A percentile compares a stretch with the other conserved stretches of the same genome.
These are phyloP conservation scores for Drosophila paramelanica DNA, from an alignment of 2,888 invertebrate species.

Conservation along the genomic window DNA sequence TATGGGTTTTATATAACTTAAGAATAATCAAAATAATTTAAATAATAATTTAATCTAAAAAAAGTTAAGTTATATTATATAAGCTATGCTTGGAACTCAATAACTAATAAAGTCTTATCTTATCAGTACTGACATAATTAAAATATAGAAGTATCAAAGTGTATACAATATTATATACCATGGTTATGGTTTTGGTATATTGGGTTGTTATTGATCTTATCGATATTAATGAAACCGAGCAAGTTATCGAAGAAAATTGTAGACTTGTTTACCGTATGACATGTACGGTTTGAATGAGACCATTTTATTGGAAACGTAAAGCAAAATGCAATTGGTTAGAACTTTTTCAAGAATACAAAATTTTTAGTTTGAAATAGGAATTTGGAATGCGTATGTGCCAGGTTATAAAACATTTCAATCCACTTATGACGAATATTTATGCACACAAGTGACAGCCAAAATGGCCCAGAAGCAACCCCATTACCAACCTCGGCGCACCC, in stretches of 20 bases:
- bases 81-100: background rate
- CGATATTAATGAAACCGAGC: too few species aligned
- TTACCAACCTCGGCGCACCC: constrained; percentile 18
- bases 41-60: background rate
- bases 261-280: too few species aligned
- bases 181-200: too few species aligned
- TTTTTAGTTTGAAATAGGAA: background rate
- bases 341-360: background rate
- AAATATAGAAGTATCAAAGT: background rate
- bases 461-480: constrained; percentile 36
- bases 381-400: background rate
- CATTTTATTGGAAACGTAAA: background rate
- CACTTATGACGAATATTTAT: constrained; percentile 29
- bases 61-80: background rate
- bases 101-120: background rate
- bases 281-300: too few species aligned
- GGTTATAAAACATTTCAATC: constrained; percentile 25
- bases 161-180: too few species aligned
- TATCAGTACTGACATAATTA: background rate
- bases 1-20: background rate
- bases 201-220: too few species aligned
- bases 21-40: background rate
- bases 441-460: constrained; percentile 34
- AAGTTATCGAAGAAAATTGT: too few species aligned
- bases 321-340: too few species aligned